phyloP scores from a whole-genome alignment of 2,888 invertebrate species.

The Drosophila macrospina region DNA sequence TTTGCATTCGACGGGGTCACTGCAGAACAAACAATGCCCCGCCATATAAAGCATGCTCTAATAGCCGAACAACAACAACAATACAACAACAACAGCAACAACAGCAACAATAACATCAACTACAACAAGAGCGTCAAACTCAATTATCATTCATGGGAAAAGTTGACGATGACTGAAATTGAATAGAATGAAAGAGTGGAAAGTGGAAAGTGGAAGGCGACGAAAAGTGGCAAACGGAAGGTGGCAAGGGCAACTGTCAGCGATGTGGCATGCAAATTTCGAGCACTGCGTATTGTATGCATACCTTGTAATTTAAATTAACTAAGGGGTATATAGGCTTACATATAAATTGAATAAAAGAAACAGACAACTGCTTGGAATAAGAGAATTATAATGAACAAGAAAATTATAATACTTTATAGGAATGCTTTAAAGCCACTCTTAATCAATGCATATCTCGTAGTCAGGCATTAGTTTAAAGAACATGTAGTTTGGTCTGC shows the following conservation, averaged over 20 bases:
- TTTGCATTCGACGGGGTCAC: constrained; percentile 19
- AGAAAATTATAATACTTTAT: background rate
- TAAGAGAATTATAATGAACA: background rate
- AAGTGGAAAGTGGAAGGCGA: constrained; percentile 7
- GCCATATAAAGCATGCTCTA: constrained; percentile 48
- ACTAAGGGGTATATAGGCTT: background rate
- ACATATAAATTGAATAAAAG: background rate
- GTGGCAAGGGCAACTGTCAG: constrained; percentile 34
- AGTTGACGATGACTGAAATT: constrained; percentile 65
- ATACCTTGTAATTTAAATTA: background rate
- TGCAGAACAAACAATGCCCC: constrained; percentile 50
- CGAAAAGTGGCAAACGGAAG: constrained; percentile 23
- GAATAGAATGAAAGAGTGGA: constrained; percentile 45
- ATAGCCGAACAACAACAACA: constrained; percentile 43
- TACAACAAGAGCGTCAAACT: constrained; percentile 50
- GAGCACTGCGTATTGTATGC: constrained; percentile 16
- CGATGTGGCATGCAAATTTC: constrained; percentile 57
- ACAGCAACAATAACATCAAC: constrained; percentile 1
- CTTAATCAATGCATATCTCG: background rate
- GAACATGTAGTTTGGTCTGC: background rate
- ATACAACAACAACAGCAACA: constrained; percentile 12
- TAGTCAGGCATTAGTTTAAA: background rate
- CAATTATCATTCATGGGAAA: constrained; percentile 73
- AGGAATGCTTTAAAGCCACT: too few relatives aligned
- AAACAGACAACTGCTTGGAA: background rate